Evolutionary conservation across 2,888 invertebrate genomes (phyloP).

Genomic region (Eupithecia pulchellata): DNA sequence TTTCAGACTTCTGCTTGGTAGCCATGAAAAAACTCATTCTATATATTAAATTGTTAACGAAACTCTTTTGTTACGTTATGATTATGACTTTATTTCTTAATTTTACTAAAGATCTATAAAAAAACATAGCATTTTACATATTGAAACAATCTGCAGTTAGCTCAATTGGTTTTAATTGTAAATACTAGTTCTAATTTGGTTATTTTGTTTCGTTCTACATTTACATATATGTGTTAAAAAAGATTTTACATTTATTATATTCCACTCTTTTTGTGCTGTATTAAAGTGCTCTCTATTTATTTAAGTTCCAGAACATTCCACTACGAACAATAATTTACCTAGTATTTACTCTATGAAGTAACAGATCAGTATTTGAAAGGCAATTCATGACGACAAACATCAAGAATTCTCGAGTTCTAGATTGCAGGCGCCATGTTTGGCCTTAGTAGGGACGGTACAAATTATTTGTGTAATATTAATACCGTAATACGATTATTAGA

Average conservation of each 20-base stretch:
- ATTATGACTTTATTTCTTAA: not conserved
- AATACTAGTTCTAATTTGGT: too few relatives aligned
- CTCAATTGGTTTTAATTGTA: too few relatives aligned
- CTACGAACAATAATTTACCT: not conserved
- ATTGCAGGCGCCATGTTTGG: slow-evolving; percentile 10
- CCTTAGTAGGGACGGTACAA: not conserved
- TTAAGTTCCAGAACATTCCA: slow-evolving; percentile 8
- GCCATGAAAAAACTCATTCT: too few relatives aligned
- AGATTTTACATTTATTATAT: not conserved
- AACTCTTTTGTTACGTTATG: not conserved
- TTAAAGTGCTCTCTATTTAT: too few relatives aligned
- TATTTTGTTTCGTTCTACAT: too few relatives aligned
- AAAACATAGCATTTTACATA: too few relatives aligned
- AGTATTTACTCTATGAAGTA: slow-evolving; percentile 8
- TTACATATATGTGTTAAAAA: too few relatives aligned
- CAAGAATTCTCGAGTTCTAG: slow-evolving; percentile 1
- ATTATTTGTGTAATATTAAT: not conserved
- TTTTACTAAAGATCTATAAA: not conserved
- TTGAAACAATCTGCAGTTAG: too few relatives aligned
- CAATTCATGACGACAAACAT: not conserved
- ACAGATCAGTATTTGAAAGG: slow-evolving; percentile 13
- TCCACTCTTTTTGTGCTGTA: too few relatives aligned
- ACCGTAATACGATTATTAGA: not conserved
- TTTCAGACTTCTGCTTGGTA: too few relatives aligned
- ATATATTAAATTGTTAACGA: too few relatives aligned